phyloP scores from a whole-genome alignment of 2,113 vertebrate species.

The Hippocampus abdominalis region DNA sequence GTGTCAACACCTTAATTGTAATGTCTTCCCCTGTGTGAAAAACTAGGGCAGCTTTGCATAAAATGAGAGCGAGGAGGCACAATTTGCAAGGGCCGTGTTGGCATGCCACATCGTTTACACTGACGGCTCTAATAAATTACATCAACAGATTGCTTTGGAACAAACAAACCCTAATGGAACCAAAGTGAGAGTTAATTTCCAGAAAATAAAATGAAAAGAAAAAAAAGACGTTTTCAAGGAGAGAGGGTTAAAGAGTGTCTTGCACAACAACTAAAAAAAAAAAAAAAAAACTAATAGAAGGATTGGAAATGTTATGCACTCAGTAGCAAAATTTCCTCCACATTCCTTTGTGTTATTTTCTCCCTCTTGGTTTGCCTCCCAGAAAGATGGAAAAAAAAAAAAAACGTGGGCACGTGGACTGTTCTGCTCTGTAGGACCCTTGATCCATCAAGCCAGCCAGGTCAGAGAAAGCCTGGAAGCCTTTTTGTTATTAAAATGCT shows the following conservation, averaged over 20 bases:
- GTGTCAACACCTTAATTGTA: constrained; percentile 60
- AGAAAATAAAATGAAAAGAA: constrained; percentile 40
- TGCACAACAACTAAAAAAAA: constrained; percentile 18
- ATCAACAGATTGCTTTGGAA: constrained; percentile 65
- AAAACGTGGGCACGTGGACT: constrained; percentile 16
- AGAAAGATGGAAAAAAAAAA: constrained; percentile 19
- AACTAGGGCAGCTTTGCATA: constrained; percentile 66
- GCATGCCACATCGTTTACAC: constrained; percentile 62
- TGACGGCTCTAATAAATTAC: constrained; percentile 71
- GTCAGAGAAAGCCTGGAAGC: constrained; percentile 63
- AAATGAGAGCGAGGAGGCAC: constrained; percentile 41
- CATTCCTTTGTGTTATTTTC: background rate
- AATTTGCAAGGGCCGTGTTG: constrained; percentile 50
- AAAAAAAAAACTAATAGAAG: constrained; percentile 54
- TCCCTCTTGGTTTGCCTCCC: constrained; percentile 33
- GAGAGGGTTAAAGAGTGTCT: constrained; percentile 41
- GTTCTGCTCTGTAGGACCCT: constrained; percentile 54
- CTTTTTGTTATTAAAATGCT: constrained; percentile 65
- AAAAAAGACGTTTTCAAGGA: constrained; percentile 37
- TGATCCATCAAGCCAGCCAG: constrained; percentile 53
- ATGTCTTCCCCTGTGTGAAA: constrained; percentile 46
- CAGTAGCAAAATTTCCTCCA: background rate
- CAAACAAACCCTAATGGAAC: constrained; percentile 73
- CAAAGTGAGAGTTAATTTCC: constrained; percentile 68
- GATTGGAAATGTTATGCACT: constrained; percentile 49